Percentiles rank a stretch among this genome's conserved stretches.
phyloP scores from a whole-genome alignment of 2,888 invertebrate genomes.

The Mythimna pallens region DNA sequence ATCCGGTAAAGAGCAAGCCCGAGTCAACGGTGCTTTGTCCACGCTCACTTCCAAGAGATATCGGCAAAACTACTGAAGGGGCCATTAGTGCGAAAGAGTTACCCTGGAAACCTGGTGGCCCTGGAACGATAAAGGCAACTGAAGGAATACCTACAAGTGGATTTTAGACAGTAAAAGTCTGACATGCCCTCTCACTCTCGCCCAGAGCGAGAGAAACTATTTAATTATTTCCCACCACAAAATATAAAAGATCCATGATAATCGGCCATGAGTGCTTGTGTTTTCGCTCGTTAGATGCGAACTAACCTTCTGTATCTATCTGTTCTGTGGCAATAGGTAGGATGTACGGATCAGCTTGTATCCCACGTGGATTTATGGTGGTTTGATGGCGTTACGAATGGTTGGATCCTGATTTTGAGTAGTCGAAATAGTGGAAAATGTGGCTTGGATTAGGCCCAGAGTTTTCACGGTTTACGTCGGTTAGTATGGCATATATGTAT shows the following conservation, averaged over 20 bases:
- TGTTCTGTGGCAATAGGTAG: slow-evolving; percentile 64
- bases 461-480: neutral
- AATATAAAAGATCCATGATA: neutral
- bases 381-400: slow-evolving; percentile 34
- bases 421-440: slow-evolving; percentile 24
- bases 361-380: slow-evolving; percentile 70
- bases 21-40: too few species aligned
- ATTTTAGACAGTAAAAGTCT: too few species aligned
- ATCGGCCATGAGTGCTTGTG: neutral
- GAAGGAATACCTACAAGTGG: too few species aligned
- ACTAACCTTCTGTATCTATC: neutral
- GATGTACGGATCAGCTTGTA: slow-evolving; percentile 71
- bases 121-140: too few species aligned
- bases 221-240: too few species aligned
- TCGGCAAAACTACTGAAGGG: too few species aligned
- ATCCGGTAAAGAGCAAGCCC: too few species aligned
- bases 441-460: neutral
- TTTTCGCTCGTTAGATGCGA: neutral
- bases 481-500: neutral
- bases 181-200: too few species aligned
- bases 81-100: too few species aligned
- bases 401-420: slow-evolving; percentile 26
- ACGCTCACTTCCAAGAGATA: too few species aligned
- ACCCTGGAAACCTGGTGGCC: too few species aligned
- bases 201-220: too few species aligned